phyloP scores from a whole-genome alignment of 2,888 invertebrate genomes.

The Mycogona germanica region DNA sequence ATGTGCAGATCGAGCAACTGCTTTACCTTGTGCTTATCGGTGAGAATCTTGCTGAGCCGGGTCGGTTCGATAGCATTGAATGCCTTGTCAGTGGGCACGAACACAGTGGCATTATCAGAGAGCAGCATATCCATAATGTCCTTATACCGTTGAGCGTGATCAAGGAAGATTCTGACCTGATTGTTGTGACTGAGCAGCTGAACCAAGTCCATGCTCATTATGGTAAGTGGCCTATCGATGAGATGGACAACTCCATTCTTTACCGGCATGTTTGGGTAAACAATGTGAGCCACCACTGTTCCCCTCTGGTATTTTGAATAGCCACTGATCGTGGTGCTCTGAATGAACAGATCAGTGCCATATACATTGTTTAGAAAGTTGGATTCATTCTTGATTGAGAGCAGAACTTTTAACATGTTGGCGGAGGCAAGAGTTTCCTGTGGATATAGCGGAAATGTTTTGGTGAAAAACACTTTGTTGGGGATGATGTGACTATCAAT shows the following conservation, averaged over 20 bases:
- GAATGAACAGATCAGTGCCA: no score
- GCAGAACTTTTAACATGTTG: slow-evolving; percentile 72
- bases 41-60: not conserved
- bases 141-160: no score
- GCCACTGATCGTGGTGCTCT: slow-evolving; percentile 53
- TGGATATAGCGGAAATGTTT: slow-evolving; percentile 47
- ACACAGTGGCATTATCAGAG: slow-evolving; percentile 53
- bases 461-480: slow-evolving; percentile 68
- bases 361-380: no score
- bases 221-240: slow-evolving; percentile 80
- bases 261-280: slow-evolving; percentile 80
- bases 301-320: slow-evolving; percentile 52
- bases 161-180: no score
- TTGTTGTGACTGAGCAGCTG: slow-evolving; percentile 43
- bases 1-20: slow-evolving; percentile 64
- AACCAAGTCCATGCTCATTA: slow-evolving; percentile 74
- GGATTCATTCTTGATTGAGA: slow-evolving; percentile 32
- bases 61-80: slow-evolving; percentile 39
- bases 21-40: slow-evolving; percentile 1
- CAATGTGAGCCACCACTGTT: slow-evolving; percentile 75
- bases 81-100: slow-evolving; percentile 81
- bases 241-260: slow-evolving; percentile 87
- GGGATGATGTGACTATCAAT: slow-evolving; percentile 85
- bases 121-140: no score
- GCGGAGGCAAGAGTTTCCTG: slow-evolving; percentile 69